Evolutionary conservation across 2,888 invertebrate species (phyloP).

Genomic region (Unio delphinus): DNA sequence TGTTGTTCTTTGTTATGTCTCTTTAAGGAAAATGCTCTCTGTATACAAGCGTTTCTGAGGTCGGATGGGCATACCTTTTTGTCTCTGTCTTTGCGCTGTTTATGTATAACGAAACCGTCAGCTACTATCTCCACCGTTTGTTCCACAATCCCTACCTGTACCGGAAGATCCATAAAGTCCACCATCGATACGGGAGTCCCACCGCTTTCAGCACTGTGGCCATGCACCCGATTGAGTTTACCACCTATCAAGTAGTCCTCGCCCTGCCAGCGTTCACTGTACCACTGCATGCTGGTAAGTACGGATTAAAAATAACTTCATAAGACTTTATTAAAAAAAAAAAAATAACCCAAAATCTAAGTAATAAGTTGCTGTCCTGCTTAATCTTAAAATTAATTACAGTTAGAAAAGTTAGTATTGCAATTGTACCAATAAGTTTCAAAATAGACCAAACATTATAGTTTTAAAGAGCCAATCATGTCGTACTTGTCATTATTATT

Average conservation of each 20-base stretch:
- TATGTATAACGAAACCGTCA: conserved; percentile 78
- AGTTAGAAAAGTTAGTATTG: too few species aligned
- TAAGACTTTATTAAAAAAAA: too few species aligned
- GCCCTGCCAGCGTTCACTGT: conserved; percentile 76
- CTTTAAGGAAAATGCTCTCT: conserved; percentile 68
- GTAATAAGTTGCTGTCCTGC: too few species aligned
- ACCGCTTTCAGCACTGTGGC: conserved; percentile 83
- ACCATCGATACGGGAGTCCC: conserved; percentile 84
- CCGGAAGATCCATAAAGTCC: conserved; percentile 81
- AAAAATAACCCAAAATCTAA: too few species aligned
- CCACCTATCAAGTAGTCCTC: conserved; percentile 78
- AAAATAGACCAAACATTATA: too few species aligned
- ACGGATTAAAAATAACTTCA: too few species aligned
- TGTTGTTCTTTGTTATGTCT: too few species aligned
- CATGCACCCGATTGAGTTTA: conserved; percentile 82
- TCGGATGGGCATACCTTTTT: conserved; percentile 80
- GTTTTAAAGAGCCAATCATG: too few species aligned
- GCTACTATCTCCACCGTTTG: conserved; percentile 76
- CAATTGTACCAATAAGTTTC: too few species aligned
- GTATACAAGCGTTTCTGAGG: conserved; percentile 78
- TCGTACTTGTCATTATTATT: too few species aligned
- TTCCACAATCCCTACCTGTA: conserved; percentile 79
- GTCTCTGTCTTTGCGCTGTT: conserved; percentile 79
- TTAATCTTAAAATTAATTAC: too few species aligned
- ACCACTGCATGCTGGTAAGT: conserved; percentile 81